phyloP scores from a whole-genome alignment of 2,797 vertebrate species.

The Squalus acanthias region DNA sequence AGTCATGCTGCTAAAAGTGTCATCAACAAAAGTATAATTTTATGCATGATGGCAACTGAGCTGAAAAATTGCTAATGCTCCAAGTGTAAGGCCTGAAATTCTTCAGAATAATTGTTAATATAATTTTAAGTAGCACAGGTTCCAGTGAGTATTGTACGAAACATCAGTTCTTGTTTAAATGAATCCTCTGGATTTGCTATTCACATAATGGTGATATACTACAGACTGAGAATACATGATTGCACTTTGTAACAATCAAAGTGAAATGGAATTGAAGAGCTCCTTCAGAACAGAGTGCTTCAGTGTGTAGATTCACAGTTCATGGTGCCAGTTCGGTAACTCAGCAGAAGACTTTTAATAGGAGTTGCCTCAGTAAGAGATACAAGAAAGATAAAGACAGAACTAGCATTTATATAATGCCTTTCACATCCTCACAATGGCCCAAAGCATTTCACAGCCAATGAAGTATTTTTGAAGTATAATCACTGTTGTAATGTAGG shows the following conservation, averaged over 20 bases:
- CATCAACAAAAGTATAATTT: not conserved
- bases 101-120: not conserved
- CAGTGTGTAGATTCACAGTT: not conserved
- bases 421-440: not conserved
- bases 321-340: not conserved
- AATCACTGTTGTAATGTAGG: too few relatives aligned
- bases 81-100: not conserved
- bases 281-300: not conserved
- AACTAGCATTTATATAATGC: not conserved
- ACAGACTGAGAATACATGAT: not conserved
- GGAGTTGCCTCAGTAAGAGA: not conserved
- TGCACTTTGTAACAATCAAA: not conserved
- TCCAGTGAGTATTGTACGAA: not conserved
- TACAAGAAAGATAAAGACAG: not conserved
- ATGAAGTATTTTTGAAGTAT: not conserved
- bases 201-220: not conserved
- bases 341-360: not conserved
- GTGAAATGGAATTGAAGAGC: not conserved
- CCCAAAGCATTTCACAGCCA: not conserved
- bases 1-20: not conserved
- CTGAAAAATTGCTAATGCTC: not conserved
- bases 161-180: not conserved
- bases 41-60: not conserved
- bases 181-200: not conserved
- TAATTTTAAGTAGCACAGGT: not conserved